A percentile compares a stretch with the other conserved stretches of the same genome.
Conservation (phyloP, 2,113 vertebrate genomes). For the Caretta caretta region DNA sequence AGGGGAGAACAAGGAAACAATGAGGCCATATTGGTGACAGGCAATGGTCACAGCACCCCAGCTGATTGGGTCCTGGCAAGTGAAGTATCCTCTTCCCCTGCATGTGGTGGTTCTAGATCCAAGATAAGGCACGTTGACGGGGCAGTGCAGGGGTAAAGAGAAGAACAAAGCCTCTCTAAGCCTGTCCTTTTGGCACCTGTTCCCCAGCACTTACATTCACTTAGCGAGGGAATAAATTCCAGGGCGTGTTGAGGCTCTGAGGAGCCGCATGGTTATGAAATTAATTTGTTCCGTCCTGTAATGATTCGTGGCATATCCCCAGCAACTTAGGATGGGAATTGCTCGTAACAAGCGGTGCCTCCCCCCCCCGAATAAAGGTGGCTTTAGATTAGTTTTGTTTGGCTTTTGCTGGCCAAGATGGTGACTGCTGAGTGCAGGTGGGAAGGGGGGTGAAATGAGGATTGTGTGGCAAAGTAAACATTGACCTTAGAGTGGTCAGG, state of each 20-base stretch:
- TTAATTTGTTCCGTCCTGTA: not conserved
- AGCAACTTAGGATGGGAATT: not conserved
- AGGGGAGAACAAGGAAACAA: too few relatives aligned
- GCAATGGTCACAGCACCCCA: too few relatives aligned
- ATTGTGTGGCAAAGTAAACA: not conserved
- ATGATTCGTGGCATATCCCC: not conserved
- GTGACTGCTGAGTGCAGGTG: not conserved
- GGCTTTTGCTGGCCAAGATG: not conserved
- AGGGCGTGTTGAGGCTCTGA: not conserved
- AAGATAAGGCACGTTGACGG: not conserved
- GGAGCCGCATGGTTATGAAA: not conserved
- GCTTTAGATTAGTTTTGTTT: not conserved
- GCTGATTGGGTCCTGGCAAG: not conserved
- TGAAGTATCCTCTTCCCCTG: not conserved
- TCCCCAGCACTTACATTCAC: not conserved
- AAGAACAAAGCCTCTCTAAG: too few relatives aligned
- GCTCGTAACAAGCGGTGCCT: too few relatives aligned
- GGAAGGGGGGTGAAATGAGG: not conserved
- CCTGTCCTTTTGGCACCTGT: not conserved
- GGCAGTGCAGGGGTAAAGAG: not conserved
- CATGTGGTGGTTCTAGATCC: not conserved
- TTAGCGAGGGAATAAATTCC: not conserved
- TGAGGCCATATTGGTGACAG: too few relatives aligned
- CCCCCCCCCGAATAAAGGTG: not conserved
- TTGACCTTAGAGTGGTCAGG: not conserved